Evolutionary conservation across 2,113 vertebrate species (phyloP).

Genomic region (Clarias batrachus): DNA sequence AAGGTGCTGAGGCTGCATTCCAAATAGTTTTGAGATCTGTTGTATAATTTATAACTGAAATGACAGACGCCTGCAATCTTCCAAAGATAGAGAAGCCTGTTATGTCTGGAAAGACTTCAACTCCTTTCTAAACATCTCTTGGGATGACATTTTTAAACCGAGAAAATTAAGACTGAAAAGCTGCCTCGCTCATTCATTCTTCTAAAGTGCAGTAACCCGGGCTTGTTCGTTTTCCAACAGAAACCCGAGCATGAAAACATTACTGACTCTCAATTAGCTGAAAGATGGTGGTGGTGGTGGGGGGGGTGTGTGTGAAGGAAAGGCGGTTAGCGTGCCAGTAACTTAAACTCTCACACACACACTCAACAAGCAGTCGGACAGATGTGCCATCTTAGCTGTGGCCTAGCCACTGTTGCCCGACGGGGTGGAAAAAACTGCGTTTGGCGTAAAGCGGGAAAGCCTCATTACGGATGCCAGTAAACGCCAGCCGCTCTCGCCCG

Average conservation of each 20-base stretch:
- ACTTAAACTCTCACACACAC: not conserved
- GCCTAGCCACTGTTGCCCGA: not conserved
- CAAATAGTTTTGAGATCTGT: conserved; percentile 38
- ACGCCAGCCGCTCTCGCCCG: conserved; percentile 22
- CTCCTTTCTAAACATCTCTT: not conserved
- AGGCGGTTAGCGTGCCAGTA: conserved; percentile 18
- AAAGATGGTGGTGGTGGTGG: not conserved
- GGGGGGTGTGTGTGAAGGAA: not conserved
- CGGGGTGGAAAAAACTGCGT: conserved; percentile 34
- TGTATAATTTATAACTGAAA: conserved; percentile 26
- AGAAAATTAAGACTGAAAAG: conserved; percentile 32
- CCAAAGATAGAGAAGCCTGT: conserved; percentile 22
- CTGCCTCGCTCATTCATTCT: conserved; percentile 22
- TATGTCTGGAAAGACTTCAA: conserved; percentile 21
- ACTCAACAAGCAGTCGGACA: conserved; percentile 7
- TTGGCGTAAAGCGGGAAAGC: conserved; percentile 31
- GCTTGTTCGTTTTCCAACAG: not conserved
- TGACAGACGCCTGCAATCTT: conserved; percentile 6
- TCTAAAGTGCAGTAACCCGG: not conserved
- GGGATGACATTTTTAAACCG: conserved; percentile 26
- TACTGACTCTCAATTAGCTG: conserved; percentile 27
- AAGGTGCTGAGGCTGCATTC: conserved; percentile 25
- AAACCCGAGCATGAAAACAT: conserved; percentile 21
- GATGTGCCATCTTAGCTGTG: conserved; percentile 22
- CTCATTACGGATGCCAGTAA: conserved; percentile 48